A percentile compares a stretch with the other conserved stretches of the same genome.
phyloP scores from a whole-genome alignment of 2,797 vertebrate species.

The Rousettus madagascariensis region DNA sequence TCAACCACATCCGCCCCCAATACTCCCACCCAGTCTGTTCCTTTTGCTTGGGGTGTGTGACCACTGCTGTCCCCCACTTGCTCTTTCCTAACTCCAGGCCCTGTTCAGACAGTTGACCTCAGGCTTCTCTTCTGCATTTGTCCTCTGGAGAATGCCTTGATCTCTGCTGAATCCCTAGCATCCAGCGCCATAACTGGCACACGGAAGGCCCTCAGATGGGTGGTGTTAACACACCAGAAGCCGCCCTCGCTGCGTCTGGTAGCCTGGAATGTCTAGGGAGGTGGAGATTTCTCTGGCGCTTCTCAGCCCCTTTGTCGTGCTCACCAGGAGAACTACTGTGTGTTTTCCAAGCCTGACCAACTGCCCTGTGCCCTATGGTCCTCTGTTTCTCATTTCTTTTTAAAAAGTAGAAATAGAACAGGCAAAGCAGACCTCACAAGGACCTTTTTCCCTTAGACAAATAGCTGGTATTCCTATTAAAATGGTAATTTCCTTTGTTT shows the following conservation, averaged over 20 bases:
- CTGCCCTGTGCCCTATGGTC: neutral
- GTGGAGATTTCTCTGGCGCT: neutral
- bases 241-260: neutral
- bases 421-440: constrained; percentile 26
- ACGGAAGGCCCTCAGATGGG: neutral
- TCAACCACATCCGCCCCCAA: fast-evolving
- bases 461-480: constrained; percentile 73
- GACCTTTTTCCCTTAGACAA: constrained; percentile 65
- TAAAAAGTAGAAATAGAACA: constrained; percentile 39
- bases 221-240: fast-evolving
- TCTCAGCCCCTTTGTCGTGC: neutral
- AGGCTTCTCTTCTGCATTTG: neutral
- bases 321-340: neutral
- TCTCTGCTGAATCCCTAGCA: neutral
- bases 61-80: fast-evolving
- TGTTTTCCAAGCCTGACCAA: neutral
- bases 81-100: neutral
- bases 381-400: neutral
- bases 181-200: neutral
- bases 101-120: neutral
- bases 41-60: neutral
- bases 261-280: neutral
- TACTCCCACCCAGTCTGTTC: neutral
- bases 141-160: neutral
- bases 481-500: constrained; percentile 80